phyloP scores from a whole-genome alignment of 2,888 invertebrate species.

The Oligia latruncula region DNA sequence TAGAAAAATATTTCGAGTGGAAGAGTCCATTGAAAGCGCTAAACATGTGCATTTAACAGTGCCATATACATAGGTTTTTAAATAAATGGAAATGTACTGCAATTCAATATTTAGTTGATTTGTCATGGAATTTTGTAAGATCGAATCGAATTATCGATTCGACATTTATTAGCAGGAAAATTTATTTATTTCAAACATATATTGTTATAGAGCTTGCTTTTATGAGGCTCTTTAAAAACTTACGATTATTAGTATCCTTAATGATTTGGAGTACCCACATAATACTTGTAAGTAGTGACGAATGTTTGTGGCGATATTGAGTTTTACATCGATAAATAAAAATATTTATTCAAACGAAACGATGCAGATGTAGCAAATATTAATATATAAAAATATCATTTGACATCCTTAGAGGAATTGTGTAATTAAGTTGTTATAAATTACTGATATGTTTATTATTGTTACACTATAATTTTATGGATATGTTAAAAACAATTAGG shows the following conservation, averaged over 20 bases:
- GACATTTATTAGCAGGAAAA: constrained; percentile 8
- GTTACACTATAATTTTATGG: constrained; percentile 60
- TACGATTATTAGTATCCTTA: background rate
- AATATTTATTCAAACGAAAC: constrained; percentile 24
- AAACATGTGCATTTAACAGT: background rate
- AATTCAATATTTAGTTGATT: constrained; percentile 10
- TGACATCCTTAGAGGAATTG: constrained; percentile 72
- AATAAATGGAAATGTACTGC: constrained; percentile 31
- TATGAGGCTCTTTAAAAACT: constrained; percentile 7
- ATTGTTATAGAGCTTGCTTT: background rate
- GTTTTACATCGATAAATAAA: constrained; percentile 30
- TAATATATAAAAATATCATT: constrained; percentile 44
- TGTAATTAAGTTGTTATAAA: constrained; percentile 61
- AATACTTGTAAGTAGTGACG: constrained; percentile 53
- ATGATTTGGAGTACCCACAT: constrained; percentile 40
- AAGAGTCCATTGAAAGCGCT: constrained; percentile 50
- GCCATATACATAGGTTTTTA: constrained; percentile 9
- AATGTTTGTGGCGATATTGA: constrained; percentile 5
- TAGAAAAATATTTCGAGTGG: constrained; percentile 27
- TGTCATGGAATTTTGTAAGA: constrained; percentile 40
- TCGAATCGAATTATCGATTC: constrained; percentile 6
- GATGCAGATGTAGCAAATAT: constrained; percentile 20
- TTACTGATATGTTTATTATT: constrained; percentile 57
- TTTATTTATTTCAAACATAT: background rate
- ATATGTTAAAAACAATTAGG: constrained; percentile 42